phyloP scores from a whole-genome alignment of 1,140 invertebrate species.

The Conus betulinus region DNA sequence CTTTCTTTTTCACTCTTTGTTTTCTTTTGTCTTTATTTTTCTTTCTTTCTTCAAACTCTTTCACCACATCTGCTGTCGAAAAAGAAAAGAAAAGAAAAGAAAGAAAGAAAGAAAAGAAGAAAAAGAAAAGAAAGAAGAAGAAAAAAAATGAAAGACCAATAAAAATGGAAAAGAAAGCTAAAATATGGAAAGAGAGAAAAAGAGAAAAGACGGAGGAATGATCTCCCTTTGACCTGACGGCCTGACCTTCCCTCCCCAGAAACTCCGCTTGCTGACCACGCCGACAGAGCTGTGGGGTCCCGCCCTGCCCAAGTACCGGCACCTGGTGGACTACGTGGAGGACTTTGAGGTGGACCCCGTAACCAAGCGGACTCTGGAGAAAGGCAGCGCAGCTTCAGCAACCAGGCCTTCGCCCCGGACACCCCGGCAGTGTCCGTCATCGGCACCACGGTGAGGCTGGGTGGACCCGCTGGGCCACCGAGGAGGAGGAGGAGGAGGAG shows the following conservation, averaged over 20 bases:
- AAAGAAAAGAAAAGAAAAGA: no score
- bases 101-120: no score
- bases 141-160: neutral
- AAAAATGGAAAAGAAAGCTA: neutral
- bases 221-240: neutral
- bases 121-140: no score
- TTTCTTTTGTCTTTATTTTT: no score
- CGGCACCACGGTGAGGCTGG: neutral
- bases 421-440: neutral
- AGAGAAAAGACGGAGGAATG: neutral
- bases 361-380: neutral
- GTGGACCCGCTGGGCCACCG: neutral
- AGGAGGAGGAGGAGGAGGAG: no score
- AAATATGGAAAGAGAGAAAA: neutral
- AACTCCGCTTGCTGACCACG: conserved; percentile 50
- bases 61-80: no score
- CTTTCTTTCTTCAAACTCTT: no score
- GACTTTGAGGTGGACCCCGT: conserved; percentile 61
- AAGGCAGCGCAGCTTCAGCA: neutral
- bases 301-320: conserved; percentile 58
- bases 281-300: conserved; percentile 64
- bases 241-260: conserved; percentile 41
- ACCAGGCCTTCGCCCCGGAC: conserved; percentile 21
- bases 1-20: no score
- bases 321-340: conserved; percentile 63